Conservation (phyloP, 2,888 invertebrate genomes). For the Choreutis nemorana region DNA sequence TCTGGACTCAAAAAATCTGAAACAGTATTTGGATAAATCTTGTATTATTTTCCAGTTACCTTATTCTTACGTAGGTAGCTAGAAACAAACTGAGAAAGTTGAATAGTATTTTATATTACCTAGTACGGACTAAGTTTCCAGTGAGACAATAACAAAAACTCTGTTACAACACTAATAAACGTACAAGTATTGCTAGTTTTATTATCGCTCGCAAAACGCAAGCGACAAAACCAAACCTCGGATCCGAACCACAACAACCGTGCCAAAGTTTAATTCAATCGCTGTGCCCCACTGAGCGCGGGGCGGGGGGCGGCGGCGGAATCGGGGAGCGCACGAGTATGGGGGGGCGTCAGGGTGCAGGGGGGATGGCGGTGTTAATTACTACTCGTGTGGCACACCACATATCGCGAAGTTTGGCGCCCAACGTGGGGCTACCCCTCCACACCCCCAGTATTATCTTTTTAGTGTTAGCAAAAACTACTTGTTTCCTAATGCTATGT, state of each 20-base stretch:
- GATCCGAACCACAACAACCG: constrained; percentile 57
- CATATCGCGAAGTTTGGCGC: constrained; percentile 62
- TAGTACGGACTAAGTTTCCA: too few species aligned
- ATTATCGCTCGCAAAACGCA: constrained; percentile 55
- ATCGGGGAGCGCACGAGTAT: constrained; percentile 8
- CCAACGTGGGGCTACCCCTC: constrained; percentile 27
- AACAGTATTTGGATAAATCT: too few species aligned
- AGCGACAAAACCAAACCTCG: constrained; percentile 56
- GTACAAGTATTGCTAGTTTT: constrained; percentile 55
- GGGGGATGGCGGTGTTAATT: constrained; percentile 51
- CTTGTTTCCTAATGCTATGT: too few species aligned
- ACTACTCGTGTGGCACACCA: constrained; percentile 59
- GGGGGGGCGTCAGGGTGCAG: constrained; percentile 12
- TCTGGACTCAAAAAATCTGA: too few species aligned
- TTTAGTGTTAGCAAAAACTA: too few species aligned
- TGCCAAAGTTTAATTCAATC: constrained; percentile 65
- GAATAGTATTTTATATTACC: too few species aligned
- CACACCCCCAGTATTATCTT: constrained; percentile 45
- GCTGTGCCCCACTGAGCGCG: constrained; percentile 43
- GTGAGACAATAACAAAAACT: constrained; percentile 22
- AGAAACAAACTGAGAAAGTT: too few species aligned
- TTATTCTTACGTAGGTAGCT: too few species aligned
- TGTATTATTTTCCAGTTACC: too few species aligned
- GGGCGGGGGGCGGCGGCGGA: constrained; percentile 15
- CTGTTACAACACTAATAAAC: constrained; percentile 46